Conservation (phyloP, 2,113 vertebrate genomes). For the Galemys pyrenaicus region DNA sequence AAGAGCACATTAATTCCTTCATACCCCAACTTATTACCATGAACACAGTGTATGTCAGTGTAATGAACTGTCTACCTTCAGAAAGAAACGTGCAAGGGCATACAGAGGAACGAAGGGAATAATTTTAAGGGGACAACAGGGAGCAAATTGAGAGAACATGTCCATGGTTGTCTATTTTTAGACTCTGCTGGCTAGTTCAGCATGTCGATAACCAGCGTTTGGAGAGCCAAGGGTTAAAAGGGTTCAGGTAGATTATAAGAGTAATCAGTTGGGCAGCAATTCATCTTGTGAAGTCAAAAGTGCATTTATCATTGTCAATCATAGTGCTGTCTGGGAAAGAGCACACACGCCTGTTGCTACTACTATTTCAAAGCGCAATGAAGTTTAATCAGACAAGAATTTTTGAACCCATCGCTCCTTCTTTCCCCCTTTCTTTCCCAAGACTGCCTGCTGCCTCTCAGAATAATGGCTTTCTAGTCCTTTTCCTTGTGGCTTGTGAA, state of each 20-base stretch:
- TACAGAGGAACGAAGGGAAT: neutral
- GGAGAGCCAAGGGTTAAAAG: neutral
- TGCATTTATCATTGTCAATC: neutral
- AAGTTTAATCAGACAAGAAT: neutral
- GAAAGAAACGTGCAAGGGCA: neutral
- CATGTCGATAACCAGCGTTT: neutral
- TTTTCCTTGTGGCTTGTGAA: constrained; percentile 8
- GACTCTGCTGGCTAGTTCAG: neutral
- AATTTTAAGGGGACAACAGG: neutral
- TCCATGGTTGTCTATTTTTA: neutral
- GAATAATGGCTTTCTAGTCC: neutral
- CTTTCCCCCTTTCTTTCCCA: fast-evolving
- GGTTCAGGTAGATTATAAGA: neutral
- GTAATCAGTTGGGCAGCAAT: neutral
- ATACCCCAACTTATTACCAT: neutral
- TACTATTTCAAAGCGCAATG: neutral
- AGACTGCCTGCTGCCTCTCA: neutral
- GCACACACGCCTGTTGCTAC: neutral
- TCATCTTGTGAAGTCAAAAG: neutral
- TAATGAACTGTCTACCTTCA: constrained; percentile 40
- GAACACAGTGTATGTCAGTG: neutral
- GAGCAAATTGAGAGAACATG: neutral
- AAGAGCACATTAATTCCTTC: neutral
- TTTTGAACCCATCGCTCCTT: neutral
- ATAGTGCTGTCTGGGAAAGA: neutral